Conservation (phyloP, 2,888 invertebrate species). For the Fragum sueziense region DNA sequence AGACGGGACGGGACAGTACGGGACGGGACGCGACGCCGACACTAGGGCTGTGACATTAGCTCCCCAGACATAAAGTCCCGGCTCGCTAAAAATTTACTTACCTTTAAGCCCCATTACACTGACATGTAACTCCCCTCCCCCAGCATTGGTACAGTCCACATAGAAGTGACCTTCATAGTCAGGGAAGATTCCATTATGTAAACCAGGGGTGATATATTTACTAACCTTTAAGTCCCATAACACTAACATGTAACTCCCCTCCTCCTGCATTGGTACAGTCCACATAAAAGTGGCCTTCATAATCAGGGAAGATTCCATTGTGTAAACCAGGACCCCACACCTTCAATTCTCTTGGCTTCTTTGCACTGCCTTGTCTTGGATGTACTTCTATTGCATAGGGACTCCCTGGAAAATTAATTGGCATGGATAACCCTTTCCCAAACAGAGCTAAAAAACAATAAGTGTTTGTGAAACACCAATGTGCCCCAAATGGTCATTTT, state of each 20-base stretch:
- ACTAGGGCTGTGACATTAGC: no score
- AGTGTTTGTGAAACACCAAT: no score
- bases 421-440: background rate
- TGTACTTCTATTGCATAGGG: constrained; percentile 72
- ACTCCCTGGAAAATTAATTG: constrained; percentile 63
- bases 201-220: no score
- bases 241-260: constrained; percentile 73
- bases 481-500: no score
- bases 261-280: constrained; percentile 72
- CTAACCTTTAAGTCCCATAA: constrained; percentile 76
- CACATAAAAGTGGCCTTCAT: constrained; percentile 73
- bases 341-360: constrained; percentile 56
- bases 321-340: constrained; percentile 74
- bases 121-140: constrained; percentile 73
- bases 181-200: constrained; percentile 37
- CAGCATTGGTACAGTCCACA: constrained; percentile 72
- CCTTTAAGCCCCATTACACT: constrained; percentile 76
- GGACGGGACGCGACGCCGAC: no score
- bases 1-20: no score
- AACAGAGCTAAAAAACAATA: no score
- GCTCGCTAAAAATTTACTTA: no score
- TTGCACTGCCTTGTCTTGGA: background rate
- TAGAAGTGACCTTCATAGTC: constrained; percentile 73
- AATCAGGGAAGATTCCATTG: constrained; percentile 69
- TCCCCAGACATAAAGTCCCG: no score